phyloP scores from a whole-genome alignment of 64 coral and sea anemone genomes.

The Stichodactyla helianthus region DNA sequence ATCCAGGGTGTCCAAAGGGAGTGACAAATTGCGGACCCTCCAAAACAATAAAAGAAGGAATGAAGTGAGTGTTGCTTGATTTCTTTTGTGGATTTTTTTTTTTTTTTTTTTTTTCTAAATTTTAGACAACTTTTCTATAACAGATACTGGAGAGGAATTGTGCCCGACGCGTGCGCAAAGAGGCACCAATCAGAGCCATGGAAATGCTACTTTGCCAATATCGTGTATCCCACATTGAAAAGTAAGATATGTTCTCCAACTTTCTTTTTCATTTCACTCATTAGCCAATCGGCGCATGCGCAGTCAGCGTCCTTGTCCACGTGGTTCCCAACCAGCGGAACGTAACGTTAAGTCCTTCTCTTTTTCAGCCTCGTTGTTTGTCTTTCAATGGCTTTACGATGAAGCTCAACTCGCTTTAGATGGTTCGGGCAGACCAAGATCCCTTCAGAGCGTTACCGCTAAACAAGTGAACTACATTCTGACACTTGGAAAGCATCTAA shows the following conservation, averaged over 20 bases:
- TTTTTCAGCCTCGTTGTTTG: conserved; percentile 35
- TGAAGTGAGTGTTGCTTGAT: conserved; percentile 22
- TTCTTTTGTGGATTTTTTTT: neutral
- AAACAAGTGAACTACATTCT: conserved; percentile 11
- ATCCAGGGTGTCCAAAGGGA: conserved; percentile 14
- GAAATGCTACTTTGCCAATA: conserved; percentile 82
- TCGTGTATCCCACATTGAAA: conserved; percentile 56
- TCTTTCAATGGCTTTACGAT: conserved; percentile 68
- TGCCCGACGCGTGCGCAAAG: conserved; percentile 56
- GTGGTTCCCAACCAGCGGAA: too few species aligned
- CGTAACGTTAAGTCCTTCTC: neutral
- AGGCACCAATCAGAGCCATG: conserved; percentile 34
- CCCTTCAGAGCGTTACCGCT: neutral
- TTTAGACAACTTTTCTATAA: neutral
- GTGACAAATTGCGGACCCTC: conserved; percentile 35
- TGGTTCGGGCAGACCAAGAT: neutral
- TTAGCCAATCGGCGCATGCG: too few species aligned
- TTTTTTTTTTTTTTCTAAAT: neutral
- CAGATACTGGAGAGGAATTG: conserved; percentile 78
- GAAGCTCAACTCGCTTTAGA: conserved; percentile 22
- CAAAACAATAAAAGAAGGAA: conserved; percentile 28
- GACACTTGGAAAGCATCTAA: conserved; percentile 6
- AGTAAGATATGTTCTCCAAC: conserved; percentile 12
- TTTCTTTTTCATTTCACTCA: too few species aligned
- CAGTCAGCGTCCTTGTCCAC: too few species aligned